phyloP scores from a whole-genome alignment of 2,113 vertebrate species.

The Vireo altiloquus region DNA sequence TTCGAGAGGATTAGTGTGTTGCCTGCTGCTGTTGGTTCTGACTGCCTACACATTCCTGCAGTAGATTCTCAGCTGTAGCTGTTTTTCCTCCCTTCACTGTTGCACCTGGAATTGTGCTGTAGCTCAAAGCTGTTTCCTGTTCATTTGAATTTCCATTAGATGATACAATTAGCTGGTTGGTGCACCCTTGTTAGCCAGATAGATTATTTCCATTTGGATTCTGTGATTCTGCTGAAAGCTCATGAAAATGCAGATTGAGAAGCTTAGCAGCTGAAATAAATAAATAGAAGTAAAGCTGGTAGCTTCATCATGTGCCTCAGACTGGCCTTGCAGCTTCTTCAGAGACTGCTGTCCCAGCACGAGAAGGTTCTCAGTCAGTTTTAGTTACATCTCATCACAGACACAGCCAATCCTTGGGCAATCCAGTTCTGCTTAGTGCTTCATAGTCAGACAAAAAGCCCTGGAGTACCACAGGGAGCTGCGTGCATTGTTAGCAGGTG shows the following conservation, averaged over 20 bases:
- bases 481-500: background rate
- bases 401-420: background rate
- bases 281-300: background rate
- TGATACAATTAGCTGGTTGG: background rate
- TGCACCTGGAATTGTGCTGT: background rate
- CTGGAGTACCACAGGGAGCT: background rate
- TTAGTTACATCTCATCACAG: background rate
- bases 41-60: background rate
- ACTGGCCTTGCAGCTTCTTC: background rate
- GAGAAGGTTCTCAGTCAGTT: background rate
- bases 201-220: slow-evolving; percentile 36
- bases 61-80: background rate
- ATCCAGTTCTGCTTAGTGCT: background rate
- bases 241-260: slow-evolving; percentile 26
- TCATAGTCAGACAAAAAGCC: background rate
- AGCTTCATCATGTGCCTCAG: background rate
- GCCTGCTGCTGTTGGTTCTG: background rate
- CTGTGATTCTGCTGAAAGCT: background rate
- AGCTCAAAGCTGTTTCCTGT: background rate
- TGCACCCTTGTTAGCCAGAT: background rate
- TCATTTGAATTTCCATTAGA: slow-evolving; percentile 21
- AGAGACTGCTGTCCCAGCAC: background rate
- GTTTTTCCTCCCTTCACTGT: background rate
- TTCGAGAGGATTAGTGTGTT: background rate
- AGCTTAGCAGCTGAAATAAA: background rate